Conservation (phyloP, 2,113 vertebrate genomes). For the Bos taurus region ARS-UCD2.0 NC_037331.1:52747001-52747500, state of each 20-base stretch:
- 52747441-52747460: neutral
- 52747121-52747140: neutral
- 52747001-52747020: constrained; percentile 36
- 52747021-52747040: constrained; percentile 33
- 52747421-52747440: neutral
- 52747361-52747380: neutral
- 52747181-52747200: neutral
- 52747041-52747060: constrained; percentile 31
- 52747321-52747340: neutral
- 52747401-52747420: neutral
- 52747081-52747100: neutral
- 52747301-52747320: neutral
- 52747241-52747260: neutral
- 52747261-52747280: neutral
- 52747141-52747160: constrained; percentile 10
- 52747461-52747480: neutral
- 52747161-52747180: neutral
- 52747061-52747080: neutral
- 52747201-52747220: neutral
- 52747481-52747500: neutral
- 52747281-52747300: neutral
- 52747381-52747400: neutral
- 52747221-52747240: neutral
- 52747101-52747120: neutral
- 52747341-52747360: neutral